Base-by-base conservation (phyloP, 2,797 vertebrate genomes). In the Dendrocincla tyrannina region DNA sequence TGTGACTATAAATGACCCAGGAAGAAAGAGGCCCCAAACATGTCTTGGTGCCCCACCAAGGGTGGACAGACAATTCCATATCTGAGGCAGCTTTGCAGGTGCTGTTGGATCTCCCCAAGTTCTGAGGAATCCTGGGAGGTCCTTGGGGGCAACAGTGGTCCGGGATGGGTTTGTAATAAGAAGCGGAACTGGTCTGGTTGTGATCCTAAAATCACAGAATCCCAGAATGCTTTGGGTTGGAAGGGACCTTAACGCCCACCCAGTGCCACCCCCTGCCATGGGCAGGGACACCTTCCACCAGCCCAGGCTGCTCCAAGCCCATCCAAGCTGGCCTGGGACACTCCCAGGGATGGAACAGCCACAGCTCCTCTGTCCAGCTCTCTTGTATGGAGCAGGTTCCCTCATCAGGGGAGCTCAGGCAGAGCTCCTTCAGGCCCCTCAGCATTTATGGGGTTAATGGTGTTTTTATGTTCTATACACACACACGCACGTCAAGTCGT, bases 361-460 rank as follows among this genome's bases (percentile, higher is more conserved):
- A 1, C 25, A 47, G 44, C n/a, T 35, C 2, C n/a, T 47, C 44
- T 18, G 32, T 9, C n/a, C 62, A 64, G n/a, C 25, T 66, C 8
- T 46, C 32, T 5, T 32, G n/a, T 18, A 18, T 47, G n/a, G 63
- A 66, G 63, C n/a, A 33, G 42, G 44, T 66, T 47, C 63, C 44
- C 33, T 13, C 42, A 64, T 20, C 24, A 8, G 46, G 32, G 32
- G 63, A 66, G n/a, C 17, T 50, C 41, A 50, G 72, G 62, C 20
- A 58, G 76, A 33, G 46, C 41, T 60, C 41, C 55, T 82, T 46
- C 59, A 11, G 66, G 49, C 42, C 22, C n/a, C 35, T 74, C 47
- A 91, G 98, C 95, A 97, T 95, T 97, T 49, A 92, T 66, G 84
- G 97, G 97, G 97, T 98, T 98, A 98, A 98, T 63, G 33, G 58